These are phyloP conservation scores for Corythornis madagascariensis DNA, from an alignment of 2,113 vertebrate species.

Conservation along the genomic window DNA sequence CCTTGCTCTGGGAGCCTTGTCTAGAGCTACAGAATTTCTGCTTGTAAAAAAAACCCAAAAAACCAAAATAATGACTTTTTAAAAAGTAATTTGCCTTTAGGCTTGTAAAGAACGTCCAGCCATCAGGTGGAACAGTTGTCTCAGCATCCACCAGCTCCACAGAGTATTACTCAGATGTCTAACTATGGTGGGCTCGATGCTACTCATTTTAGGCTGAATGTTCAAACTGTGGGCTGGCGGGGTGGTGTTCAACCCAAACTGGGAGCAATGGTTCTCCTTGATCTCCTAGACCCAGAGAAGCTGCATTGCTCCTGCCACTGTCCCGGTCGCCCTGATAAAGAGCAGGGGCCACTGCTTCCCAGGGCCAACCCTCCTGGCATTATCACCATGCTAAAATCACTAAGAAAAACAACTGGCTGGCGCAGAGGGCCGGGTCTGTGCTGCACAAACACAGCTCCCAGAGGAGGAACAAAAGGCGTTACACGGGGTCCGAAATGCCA, in stretches of 20 bases:
- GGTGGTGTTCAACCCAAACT: accelerated
- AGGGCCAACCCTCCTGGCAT: constrained; percentile 11
- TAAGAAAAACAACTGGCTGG: neutral
- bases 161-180: neutral
- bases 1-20: neutral
- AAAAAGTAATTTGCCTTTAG: neutral
- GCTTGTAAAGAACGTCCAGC: neutral
- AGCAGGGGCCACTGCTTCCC: neutral
- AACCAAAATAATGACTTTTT: neutral
- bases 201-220: neutral
- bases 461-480: neutral
- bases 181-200: neutral
- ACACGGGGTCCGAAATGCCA: neutral
- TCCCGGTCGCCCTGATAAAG: neutral
- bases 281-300: neutral
- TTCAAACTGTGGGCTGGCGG: neutral
- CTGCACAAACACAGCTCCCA: constrained; percentile 24
- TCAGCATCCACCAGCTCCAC: neutral
- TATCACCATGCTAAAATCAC: neutral
- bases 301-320: neutral
- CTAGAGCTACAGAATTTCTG: neutral
- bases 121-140: neutral
- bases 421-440: neutral
- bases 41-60: neutral
- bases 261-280: neutral